Conservation (phyloP, 2,113 vertebrate species). For the Odontophorus gujanensis region DNA sequence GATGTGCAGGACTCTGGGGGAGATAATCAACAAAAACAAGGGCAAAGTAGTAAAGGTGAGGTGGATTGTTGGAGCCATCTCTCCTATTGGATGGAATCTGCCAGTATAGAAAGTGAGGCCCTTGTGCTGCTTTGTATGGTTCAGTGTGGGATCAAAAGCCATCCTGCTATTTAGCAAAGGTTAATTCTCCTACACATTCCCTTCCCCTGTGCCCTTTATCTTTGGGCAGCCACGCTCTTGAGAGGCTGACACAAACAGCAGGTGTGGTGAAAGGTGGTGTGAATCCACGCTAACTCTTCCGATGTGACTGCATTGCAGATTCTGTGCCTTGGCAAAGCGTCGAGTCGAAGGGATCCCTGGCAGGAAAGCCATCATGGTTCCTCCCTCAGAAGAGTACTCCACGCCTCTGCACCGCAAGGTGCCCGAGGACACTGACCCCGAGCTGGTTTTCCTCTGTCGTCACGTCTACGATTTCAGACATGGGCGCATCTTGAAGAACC, state of each 20-base stretch:
- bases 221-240: background rate
- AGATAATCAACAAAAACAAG: background rate
- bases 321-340: conserved; percentile 99
- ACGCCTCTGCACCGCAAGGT: conserved; percentile 94
- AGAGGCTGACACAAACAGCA: background rate
- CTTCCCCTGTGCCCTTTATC: background rate
- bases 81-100: accelerated
- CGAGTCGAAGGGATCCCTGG: conserved; percentile 89
- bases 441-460: conserved; percentile 97
- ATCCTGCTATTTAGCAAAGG: background rate
- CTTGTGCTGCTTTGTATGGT: background rate
- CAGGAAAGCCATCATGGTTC: conserved; percentile 89
- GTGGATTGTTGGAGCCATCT: background rate
- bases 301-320: conserved; percentile 76
- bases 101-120: background rate
- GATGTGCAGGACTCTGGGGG: background rate
- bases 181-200: background rate
- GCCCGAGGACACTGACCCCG: conserved; percentile 92
- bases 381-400: conserved; percentile 88
- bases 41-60: background rate
- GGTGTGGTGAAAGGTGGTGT: background rate
- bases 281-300: background rate
- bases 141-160: background rate
- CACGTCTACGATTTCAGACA: conserved; percentile 98
- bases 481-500: conserved; percentile 97